Percentiles rank a stretch among this genome's conserved stretches.
These are phyloP conservation scores for Chaetodon auriga DNA, from an alignment of 2,113 vertebrate species.

Conservation along the genomic window DNA sequence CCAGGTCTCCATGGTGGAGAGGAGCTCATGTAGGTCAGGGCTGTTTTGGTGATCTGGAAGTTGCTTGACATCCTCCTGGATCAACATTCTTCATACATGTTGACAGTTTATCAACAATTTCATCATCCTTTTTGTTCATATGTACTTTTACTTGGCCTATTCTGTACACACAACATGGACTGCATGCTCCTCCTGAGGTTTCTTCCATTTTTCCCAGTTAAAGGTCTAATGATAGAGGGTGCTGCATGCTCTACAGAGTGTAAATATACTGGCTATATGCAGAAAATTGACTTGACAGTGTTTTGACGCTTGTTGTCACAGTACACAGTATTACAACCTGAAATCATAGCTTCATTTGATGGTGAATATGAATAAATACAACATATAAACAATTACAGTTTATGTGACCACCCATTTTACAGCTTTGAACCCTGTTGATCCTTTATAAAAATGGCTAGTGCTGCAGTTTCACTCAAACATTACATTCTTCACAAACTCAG, in stretches of 20 bases:
- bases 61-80: no score
- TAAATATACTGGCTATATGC: no score
- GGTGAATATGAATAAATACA: conserved; percentile 29
- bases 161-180: no score
- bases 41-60: no score
- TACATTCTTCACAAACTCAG: background rate
- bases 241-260: background rate
- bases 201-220: background rate
- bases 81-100: no score
- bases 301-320: background rate
- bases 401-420: background rate
- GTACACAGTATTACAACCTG: conserved; percentile 14
- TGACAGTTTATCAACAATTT: no score
- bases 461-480: conserved; percentile 3
- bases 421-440: conserved; percentile 16
- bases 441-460: background rate
- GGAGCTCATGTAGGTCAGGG: no score
- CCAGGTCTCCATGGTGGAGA: no score
- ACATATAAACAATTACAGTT: background rate
- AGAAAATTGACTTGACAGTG: background rate
- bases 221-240: background rate
- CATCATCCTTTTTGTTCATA: no score
- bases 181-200: background rate
- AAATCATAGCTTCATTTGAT: conserved; percentile 30
- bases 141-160: no score